phyloP scores from a whole-genome alignment of 2,113 vertebrate species.

The Zeus faber region DNA sequence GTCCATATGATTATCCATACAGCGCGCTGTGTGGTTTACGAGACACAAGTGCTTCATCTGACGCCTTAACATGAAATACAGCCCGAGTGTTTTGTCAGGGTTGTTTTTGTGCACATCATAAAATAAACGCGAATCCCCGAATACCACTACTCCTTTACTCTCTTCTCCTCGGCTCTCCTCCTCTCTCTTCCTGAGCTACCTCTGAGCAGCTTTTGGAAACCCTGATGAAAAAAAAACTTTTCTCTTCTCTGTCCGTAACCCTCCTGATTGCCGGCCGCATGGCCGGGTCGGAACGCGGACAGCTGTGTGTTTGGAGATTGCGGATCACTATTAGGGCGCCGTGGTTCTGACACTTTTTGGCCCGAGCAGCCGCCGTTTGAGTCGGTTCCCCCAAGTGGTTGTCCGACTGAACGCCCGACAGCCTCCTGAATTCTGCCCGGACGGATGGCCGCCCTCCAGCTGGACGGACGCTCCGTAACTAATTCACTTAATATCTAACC shows the following conservation, averaged over 20 bases:
- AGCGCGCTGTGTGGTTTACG: too few species aligned
- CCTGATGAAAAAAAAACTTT: too few species aligned
- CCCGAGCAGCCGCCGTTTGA: too few species aligned
- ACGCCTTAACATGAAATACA: too few species aligned
- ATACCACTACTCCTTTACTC: neutral
- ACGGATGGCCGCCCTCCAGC: neutral
- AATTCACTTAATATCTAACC: neutral
- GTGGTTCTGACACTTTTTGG: too few species aligned
- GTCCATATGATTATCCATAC: conserved; percentile 37
- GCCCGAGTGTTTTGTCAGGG: neutral
- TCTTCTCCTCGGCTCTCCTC: conserved; percentile 2
- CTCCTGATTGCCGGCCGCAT: too few species aligned
- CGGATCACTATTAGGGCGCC: too few species aligned
- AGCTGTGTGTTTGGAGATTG: neutral
- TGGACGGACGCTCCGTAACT: neutral
- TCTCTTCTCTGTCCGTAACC: neutral
- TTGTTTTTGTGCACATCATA: neutral
- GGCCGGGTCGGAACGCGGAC: too few species aligned
- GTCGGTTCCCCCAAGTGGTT: too few species aligned
- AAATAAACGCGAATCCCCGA: neutral
- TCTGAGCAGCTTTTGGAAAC: too few species aligned
- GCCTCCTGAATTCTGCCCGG: too few species aligned
- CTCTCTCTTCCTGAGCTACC: neutral
- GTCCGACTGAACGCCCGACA: too few species aligned
- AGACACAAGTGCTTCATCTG: neutral